phyloP scores from a whole-genome alignment of 1,140 invertebrate genomes.

The Drosophila bifasciata region DNA sequence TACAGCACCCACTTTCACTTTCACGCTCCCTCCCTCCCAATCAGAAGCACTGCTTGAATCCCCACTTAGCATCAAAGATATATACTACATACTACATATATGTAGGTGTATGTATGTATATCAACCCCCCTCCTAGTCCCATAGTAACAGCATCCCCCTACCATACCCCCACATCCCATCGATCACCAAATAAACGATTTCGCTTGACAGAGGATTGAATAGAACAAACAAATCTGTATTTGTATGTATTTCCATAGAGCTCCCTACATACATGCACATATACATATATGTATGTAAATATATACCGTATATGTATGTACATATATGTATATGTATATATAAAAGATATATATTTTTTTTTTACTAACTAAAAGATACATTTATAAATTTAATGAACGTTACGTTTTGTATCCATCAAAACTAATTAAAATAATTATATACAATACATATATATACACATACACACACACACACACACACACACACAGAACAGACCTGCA shows the following conservation, averaged over 20 bases:
- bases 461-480: conserved; percentile 3
- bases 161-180: not conserved
- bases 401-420: conserved; percentile 40
- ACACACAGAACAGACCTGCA: conserved; percentile 27
- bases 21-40: too few relatives aligned
- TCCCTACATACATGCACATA: conserved; percentile 8
- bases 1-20: too few relatives aligned
- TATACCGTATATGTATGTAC: conserved; percentile 14
- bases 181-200: conserved; percentile 8
- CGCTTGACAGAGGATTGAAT: not conserved
- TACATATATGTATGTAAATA: conserved; percentile 4
- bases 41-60: too few relatives aligned
- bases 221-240: conserved; percentile 31
- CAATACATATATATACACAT: conserved; percentile 14
- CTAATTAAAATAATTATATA: conserved; percentile 37
- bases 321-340: conserved; percentile 21
- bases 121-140: too few relatives aligned
- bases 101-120: too few relatives aligned
- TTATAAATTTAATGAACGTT: conserved; percentile 42
- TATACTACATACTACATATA: too few relatives aligned
- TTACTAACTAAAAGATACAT: conserved; percentile 41
- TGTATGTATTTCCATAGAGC: conserved; percentile 53
- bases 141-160: too few relatives aligned
- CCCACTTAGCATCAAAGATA: too few relatives aligned
- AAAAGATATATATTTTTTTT: conserved; percentile 36